A percentile compares a stretch with the other conserved stretches of the same genome.
These are phyloP conservation scores for Platichthys stellatus DNA, from an alignment of 2,113 vertebrate species.

Conservation along the genomic window DNA sequence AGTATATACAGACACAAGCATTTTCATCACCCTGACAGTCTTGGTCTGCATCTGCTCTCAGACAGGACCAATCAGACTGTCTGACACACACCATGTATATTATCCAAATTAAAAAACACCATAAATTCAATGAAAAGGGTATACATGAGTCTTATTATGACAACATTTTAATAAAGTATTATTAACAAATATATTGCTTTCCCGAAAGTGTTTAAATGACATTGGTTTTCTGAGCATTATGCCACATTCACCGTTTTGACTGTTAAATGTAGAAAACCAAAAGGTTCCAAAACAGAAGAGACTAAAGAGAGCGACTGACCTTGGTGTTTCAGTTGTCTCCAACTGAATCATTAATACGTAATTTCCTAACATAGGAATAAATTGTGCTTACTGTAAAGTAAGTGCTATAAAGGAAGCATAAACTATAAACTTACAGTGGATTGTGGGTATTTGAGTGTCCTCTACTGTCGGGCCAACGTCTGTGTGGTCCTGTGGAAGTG, in stretches of 20 bases:
- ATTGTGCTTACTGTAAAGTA: neutral
- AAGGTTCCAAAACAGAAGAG: too few species aligned
- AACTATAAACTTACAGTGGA: neutral
- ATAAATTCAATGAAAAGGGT: neutral
- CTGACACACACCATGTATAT: neutral
- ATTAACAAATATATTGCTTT: neutral
- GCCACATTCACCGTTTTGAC: neutral
- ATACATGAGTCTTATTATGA: neutral
- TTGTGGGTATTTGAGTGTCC: conserved; percentile 14
- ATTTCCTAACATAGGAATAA: neutral
- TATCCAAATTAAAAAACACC: neutral
- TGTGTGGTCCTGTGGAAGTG: conserved; percentile 14
- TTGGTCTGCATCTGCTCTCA: too few species aligned
- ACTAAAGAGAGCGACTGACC: too few species aligned
- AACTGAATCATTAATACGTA: too few species aligned
- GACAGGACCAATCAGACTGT: neutral
- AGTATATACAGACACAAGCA: too few species aligned
- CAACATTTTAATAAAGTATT: neutral
- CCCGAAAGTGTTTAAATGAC: neutral
- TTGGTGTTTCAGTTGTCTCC: too few species aligned
- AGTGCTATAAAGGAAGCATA: too few species aligned
- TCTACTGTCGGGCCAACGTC: neutral
- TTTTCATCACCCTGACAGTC: too few species aligned
- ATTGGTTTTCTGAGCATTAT: neutral
- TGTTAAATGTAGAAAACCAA: too few species aligned